These are phyloP conservation scores for Apodemia duryi DNA, from an alignment of 2,888 invertebrate genomes.

Conservation along the genomic window DNA sequence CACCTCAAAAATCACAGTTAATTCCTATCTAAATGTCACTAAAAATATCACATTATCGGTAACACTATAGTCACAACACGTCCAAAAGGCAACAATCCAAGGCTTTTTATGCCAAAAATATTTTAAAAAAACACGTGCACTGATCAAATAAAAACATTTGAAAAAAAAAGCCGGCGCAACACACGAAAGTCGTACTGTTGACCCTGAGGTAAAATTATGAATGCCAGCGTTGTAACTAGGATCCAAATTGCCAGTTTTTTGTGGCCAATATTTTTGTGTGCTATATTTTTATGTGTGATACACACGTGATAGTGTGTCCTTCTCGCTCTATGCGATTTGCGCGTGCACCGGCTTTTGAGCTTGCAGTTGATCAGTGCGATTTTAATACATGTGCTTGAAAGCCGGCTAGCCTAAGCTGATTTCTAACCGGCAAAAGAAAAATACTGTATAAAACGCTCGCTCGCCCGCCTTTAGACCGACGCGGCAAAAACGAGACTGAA, in stretches of 20 bases:
- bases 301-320: slow-evolving; percentile 70
- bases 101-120: slow-evolving; percentile 64
- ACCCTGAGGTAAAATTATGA: slow-evolving; percentile 76
- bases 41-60: slow-evolving; percentile 76
- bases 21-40: slow-evolving; percentile 75
- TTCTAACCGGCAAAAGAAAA: slow-evolving; percentile 56
- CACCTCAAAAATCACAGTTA: slow-evolving; percentile 78
- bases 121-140: slow-evolving; percentile 66
- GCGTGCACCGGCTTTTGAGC: slow-evolving; percentile 57
- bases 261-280: slow-evolving; percentile 74
- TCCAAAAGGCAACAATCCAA: slow-evolving; percentile 73
- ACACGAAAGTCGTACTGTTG: slow-evolving; percentile 66
- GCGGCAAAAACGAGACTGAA: slow-evolving; percentile 81
- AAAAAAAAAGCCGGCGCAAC: slow-evolving; percentile 38
- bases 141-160: slow-evolving; percentile 68
- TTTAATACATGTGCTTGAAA: slow-evolving; percentile 58
- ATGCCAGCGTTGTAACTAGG: slow-evolving; percentile 75
- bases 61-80: slow-evolving; percentile 78
- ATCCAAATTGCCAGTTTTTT: slow-evolving; percentile 75
- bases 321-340: slow-evolving; percentile 55
- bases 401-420: slow-evolving; percentile 49
- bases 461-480: slow-evolving; percentile 76
- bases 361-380: slow-evolving; percentile 29
- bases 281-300: slow-evolving; percentile 64
- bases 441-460: slow-evolving; percentile 69